Conservation (phyloP, 23 tunicate genomes). For the Trididemnum clinides region DNA sequence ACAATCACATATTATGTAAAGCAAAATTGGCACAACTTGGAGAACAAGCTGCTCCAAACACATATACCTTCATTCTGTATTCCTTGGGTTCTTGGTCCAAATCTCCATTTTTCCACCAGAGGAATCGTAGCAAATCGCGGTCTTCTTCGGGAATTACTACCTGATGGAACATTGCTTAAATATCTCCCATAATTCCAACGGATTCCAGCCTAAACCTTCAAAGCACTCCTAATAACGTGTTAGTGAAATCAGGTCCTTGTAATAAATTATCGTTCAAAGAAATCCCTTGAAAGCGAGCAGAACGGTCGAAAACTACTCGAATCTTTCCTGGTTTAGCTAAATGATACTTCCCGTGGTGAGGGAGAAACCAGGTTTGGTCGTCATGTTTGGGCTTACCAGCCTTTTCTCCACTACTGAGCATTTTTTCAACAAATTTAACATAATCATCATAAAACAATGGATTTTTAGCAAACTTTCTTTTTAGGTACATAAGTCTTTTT, state of each 20-base stretch:
- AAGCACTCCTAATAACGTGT: conserved; percentile 28
- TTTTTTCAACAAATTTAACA: conserved; percentile 11
- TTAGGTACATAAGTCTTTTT: background rate
- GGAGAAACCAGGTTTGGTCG: conserved; percentile 36
- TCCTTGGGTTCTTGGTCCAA: conserved; percentile 7
- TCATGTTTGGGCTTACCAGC: background rate
- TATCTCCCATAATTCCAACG: conserved; percentile 35
- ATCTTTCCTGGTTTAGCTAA: conserved; percentile 32
- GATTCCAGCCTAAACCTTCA: conserved; percentile 26
- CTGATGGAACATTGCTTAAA: conserved; percentile 21
- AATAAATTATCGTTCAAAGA: conserved; percentile 7
- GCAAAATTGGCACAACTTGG: conserved; percentile 54
- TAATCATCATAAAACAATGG: background rate
- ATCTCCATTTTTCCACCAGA: conserved; percentile 56
- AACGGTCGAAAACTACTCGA: conserved; percentile 36
- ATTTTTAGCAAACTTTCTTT: background rate
- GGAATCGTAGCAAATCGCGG: conserved; percentile 28
- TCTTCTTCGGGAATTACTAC: conserved; percentile 27
- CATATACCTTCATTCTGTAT: conserved; percentile 26
- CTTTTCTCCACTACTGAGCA: conserved; percentile 34
- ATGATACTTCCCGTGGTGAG: conserved; percentile 44
- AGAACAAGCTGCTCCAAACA: conserved; percentile 62
- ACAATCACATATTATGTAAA: background rate
- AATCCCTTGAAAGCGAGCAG: conserved; percentile 23
- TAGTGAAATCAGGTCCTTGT: conserved; percentile 48